Conservation (phyloP, 2,888 invertebrate genomes). For the Lamellibrachia columna region DNA sequence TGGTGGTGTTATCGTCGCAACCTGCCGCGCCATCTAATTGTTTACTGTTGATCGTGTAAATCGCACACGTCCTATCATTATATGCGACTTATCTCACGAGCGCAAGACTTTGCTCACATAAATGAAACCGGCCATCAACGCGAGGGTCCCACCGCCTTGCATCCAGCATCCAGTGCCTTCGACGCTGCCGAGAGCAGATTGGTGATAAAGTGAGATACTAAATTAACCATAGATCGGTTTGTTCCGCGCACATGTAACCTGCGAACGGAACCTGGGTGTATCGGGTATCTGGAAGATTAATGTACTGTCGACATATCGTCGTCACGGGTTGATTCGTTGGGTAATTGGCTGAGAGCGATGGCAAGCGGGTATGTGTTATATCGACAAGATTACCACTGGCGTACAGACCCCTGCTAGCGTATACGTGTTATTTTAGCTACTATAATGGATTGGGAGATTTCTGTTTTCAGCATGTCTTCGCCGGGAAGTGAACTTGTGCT, state of each 20-base stretch:
- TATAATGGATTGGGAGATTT: background rate
- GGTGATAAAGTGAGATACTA: background rate
- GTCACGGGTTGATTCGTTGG: background rate
- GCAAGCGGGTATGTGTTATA: background rate
- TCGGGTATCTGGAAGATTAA: background rate
- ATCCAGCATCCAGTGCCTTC: background rate
- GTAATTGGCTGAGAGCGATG: background rate
- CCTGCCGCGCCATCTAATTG: background rate
- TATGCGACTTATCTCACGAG: background rate
- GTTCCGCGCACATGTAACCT: background rate
- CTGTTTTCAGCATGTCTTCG: background rate
- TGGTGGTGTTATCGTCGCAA: background rate
- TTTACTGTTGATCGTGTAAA: conserved; percentile 12
- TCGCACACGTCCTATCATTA: conserved; percentile 10
- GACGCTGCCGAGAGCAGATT: background rate
- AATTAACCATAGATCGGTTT: background rate
- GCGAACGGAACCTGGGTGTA: background rate
- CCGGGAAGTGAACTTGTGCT: background rate
- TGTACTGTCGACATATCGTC: background rate
- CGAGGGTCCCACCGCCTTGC: background rate
- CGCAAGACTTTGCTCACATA: background rate
- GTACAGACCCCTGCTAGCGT: background rate
- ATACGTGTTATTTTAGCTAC: background rate
- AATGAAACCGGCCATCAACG: background rate
- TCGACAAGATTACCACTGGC: background rate